These are phyloP conservation scores for Macrosteles quadrilineatus DNA, from an alignment of 1,140 invertebrate species.

Conservation along the genomic window DNA sequence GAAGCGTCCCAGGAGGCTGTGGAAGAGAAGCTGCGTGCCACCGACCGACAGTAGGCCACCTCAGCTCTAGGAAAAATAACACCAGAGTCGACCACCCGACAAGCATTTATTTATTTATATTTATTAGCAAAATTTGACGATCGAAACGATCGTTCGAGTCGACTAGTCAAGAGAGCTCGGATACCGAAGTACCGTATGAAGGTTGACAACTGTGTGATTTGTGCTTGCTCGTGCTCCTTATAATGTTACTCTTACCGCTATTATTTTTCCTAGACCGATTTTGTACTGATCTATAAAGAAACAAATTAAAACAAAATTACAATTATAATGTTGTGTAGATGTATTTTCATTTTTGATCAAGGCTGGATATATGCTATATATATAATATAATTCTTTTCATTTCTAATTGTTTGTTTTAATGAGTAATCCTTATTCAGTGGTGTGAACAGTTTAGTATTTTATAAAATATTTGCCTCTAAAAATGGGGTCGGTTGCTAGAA, in stretches of 20 bases:
- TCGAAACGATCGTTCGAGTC: background rate
- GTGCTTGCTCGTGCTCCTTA: too few relatives aligned
- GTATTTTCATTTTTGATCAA: constrained; percentile 28
- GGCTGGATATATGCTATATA: constrained; percentile 23
- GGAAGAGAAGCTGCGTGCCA: constrained; percentile 88
- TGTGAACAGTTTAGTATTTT: too few relatives aligned
- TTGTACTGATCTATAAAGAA: constrained; percentile 29
- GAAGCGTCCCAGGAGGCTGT: constrained; percentile 89
- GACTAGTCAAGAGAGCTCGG: background rate
- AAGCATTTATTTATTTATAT: constrained; percentile 26
- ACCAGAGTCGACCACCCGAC: background rate
- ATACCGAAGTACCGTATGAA: background rate
- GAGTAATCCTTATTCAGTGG: too few relatives aligned
- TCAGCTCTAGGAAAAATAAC: constrained; percentile 24
- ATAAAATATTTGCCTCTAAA: too few relatives aligned
- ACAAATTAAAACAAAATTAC: constrained; percentile 15
- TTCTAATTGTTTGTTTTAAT: constrained; percentile 18
- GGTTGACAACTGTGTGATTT: too few relatives aligned
- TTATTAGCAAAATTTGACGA: background rate
- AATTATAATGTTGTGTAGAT: constrained; percentile 30
- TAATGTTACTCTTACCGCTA: constrained; percentile 27
- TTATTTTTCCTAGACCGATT: constrained; percentile 21
- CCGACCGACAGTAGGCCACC: constrained; percentile 77
- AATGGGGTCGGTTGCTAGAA: too few relatives aligned
- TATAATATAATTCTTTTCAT: constrained; percentile 32